Conservation (phyloP, 1,140 invertebrate genomes). For the Eufriesea mexicana region DNA sequence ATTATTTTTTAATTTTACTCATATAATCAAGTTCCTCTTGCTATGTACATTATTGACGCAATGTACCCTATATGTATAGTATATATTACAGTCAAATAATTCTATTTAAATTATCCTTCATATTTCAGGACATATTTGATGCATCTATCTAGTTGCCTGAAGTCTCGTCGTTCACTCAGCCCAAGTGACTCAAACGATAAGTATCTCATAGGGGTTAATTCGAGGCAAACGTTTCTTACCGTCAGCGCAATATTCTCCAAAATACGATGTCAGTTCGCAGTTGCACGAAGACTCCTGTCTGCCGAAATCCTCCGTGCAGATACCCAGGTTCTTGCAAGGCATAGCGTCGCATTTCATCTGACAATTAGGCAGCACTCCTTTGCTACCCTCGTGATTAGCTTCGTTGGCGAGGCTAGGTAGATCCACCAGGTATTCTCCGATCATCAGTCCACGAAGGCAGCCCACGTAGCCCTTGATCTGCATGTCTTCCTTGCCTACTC, state of each 20-base stretch:
- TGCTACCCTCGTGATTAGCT: slow-evolving; percentile 87
- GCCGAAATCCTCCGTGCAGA: slow-evolving; percentile 95
- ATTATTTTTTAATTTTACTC: no score
- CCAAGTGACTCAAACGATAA: no score
- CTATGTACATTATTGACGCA: no score
- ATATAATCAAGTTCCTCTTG: no score
- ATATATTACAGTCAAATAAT: no score
- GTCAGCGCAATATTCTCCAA: slow-evolving; percentile 88
- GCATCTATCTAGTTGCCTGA: no score
- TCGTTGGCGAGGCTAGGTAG: slow-evolving; percentile 88
- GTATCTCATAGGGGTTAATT: not conserved
- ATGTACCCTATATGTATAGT: no score
- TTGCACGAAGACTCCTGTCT: slow-evolving; percentile 92
- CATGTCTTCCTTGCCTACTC: slow-evolving; percentile 83
- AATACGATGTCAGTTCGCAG: slow-evolving; percentile 94
- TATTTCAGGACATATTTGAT: no score
- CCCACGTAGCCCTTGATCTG: slow-evolving; percentile 91
- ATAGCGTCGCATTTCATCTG: slow-evolving; percentile 93
- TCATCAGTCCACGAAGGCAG: slow-evolving; percentile 94
- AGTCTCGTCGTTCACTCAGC: not conserved
- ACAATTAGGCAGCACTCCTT: slow-evolving; percentile 90
- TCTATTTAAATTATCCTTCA: no score
- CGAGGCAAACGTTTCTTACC: slow-evolving; percentile 74
- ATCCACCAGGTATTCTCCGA: slow-evolving; percentile 90
- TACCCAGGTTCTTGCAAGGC: slow-evolving; percentile 93